A percentile compares a stretch with the other conserved stretches of the same genome.
These are phyloP conservation scores for Origma solitaria DNA, from an alignment of 2,113 vertebrate species.

Conservation along the genomic window DNA sequence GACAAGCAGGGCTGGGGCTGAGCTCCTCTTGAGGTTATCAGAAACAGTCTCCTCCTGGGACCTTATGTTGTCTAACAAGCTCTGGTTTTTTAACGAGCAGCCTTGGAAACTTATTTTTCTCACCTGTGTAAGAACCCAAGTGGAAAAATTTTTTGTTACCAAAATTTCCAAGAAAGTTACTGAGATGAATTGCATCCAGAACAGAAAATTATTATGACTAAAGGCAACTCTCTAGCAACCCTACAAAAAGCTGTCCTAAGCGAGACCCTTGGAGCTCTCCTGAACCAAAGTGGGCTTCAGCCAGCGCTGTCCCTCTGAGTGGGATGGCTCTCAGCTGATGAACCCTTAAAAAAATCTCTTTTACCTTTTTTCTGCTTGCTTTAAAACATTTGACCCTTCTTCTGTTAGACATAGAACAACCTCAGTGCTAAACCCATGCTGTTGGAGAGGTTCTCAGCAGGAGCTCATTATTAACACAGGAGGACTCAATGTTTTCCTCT, in stretches of 20 bases:
- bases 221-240: not conserved
- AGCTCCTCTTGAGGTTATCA: not conserved
- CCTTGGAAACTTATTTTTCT: not conserved
- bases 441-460: not conserved
- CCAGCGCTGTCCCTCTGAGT: not conserved
- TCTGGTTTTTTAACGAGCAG: not conserved
- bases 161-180: not conserved
- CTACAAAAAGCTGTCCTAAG: not conserved
- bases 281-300: not conserved
- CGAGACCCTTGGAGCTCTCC: not conserved
- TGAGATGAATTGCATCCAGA: not conserved
- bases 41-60: not conserved
- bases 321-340: not conserved
- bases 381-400: not conserved
- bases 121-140: not conserved
- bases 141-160: not conserved
- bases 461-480: not conserved
- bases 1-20: not conserved
- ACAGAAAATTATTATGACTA: not conserved
- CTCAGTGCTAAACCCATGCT: not conserved
- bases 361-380: not conserved
- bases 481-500: not conserved
- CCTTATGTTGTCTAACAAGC: not conserved
- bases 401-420: not conserved
- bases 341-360: not conserved